phyloP scores from a whole-genome alignment of 2,888 invertebrate genomes.

The Oegoconia quadripuncta region DNA sequence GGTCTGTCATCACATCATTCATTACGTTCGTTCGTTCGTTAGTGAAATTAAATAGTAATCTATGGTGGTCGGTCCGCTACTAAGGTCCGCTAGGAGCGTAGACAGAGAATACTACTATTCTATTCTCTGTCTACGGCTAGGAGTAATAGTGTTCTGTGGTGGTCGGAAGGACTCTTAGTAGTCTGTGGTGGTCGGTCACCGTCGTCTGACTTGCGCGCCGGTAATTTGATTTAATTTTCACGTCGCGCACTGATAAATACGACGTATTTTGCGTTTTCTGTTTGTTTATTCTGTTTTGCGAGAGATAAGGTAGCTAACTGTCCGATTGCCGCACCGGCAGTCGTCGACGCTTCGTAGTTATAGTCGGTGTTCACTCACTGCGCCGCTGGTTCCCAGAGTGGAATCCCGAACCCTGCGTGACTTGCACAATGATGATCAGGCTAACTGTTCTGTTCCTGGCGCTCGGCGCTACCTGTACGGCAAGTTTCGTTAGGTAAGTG shows the following conservation, averaged over 20 bases:
- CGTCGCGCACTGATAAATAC: constrained; percentile 12
- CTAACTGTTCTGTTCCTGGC: constrained; percentile 43
- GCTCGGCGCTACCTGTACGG: constrained; percentile 40
- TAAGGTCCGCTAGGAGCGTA: no score
- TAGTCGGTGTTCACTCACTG: not conserved
- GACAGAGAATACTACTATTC: no score
- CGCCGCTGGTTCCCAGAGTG: not conserved
- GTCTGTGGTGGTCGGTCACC: no score
- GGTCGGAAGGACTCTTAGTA: no score
- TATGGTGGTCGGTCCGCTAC: no score
- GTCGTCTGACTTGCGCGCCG: constrained; percentile 5
- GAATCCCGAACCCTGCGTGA: constrained; percentile 23
- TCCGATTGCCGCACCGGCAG: not conserved
- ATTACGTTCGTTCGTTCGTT: no score
- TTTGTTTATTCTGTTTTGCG: constrained; percentile 8
- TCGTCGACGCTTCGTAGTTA: not conserved
- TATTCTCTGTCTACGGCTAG: no score
- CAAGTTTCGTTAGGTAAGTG: constrained; percentile 48
- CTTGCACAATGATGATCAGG: constrained; percentile 50
- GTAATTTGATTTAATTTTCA: constrained; percentile 11
- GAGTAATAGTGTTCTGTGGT: no score
- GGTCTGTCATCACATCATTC: no score
- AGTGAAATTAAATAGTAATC: no score
- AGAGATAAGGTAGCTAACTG: constrained; percentile 1
- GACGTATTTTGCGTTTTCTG: constrained; percentile 3